Percentiles rank a stretch among this genome's conserved stretches.
Evolutionary conservation across 1,140 invertebrate genomes (phyloP).

Genomic region (Drosophila busckii): DNA sequence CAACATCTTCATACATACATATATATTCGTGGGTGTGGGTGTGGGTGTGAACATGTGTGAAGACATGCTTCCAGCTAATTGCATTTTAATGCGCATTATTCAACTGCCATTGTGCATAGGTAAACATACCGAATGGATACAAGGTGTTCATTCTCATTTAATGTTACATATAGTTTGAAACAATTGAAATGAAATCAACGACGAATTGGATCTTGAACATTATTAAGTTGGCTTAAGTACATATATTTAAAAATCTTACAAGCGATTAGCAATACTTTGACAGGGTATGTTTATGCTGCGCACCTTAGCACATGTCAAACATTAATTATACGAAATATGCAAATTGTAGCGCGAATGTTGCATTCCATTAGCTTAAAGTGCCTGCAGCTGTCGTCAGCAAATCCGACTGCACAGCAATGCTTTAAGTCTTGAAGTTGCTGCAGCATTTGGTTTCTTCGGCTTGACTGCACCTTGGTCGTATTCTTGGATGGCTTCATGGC

Average conservation of each 20-base stretch:
- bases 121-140: too few relatives aligned
- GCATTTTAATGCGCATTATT: conserved; percentile 64
- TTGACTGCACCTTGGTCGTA: not conserved
- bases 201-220: too few relatives aligned
- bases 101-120: conserved; percentile 28
- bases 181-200: too few relatives aligned
- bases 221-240: too few relatives aligned
- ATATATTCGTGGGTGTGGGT: not conserved
- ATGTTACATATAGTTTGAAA: too few relatives aligned
- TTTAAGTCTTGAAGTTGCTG: too few relatives aligned
- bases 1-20: conserved; percentile 17
- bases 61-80: conserved; percentile 46
- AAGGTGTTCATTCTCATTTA: too few relatives aligned
- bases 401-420: too few relatives aligned
- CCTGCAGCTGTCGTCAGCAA: too few relatives aligned
- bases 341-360: conserved; percentile 45
- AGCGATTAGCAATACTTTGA: too few relatives aligned
- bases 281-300: conserved; percentile 25
- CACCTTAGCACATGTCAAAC: conserved; percentile 33
- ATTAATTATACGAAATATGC: conserved; percentile 48
- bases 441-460: too few relatives aligned
- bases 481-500: conserved; percentile 1
- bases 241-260: too few relatives aligned
- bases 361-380: conserved; percentile 44
- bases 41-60: not conserved